These are phyloP conservation scores for Protonemura montana DNA, from an alignment of 2,888 invertebrate species.

Conservation along the genomic window DNA sequence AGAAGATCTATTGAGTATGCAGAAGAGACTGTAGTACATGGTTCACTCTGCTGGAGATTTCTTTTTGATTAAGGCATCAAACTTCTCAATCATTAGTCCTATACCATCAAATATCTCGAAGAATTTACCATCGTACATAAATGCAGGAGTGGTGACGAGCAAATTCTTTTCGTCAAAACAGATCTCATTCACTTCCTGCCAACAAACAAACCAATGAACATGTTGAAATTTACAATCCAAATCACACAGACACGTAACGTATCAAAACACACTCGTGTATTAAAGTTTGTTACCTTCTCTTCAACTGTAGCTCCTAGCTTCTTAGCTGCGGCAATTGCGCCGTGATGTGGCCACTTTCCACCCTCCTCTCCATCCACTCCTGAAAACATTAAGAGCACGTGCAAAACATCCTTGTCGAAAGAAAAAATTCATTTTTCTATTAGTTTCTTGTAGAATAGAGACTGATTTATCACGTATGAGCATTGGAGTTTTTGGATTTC, in stretches of 20 bases:
- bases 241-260: too few species aligned
- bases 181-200: conserved; percentile 58
- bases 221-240: too few species aligned
- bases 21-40: neutral
- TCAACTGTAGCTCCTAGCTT: conserved; percentile 61
- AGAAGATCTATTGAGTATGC: neutral
- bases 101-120: conserved; percentile 63
- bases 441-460: too few species aligned
- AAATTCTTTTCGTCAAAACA: conserved; percentile 61
- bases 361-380: conserved; percentile 54
- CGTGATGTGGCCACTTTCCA: conserved; percentile 61
- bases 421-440: too few species aligned
- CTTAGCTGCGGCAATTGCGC: conserved; percentile 60
- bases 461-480: too few species aligned
- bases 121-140: conserved; percentile 62
- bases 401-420: too few species aligned
- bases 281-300: conserved; percentile 47
- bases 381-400: neutral
- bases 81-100: conserved; percentile 59
- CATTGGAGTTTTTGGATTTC: too few species aligned
- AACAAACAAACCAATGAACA: conserved; percentile 18
- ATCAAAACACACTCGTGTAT: too few species aligned
- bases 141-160: conserved; percentile 65
- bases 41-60: neutral
- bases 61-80: conserved; percentile 42